phyloP scores from a whole-genome alignment of 1,140 invertebrate species.

The Heterodera carotae region DNA sequence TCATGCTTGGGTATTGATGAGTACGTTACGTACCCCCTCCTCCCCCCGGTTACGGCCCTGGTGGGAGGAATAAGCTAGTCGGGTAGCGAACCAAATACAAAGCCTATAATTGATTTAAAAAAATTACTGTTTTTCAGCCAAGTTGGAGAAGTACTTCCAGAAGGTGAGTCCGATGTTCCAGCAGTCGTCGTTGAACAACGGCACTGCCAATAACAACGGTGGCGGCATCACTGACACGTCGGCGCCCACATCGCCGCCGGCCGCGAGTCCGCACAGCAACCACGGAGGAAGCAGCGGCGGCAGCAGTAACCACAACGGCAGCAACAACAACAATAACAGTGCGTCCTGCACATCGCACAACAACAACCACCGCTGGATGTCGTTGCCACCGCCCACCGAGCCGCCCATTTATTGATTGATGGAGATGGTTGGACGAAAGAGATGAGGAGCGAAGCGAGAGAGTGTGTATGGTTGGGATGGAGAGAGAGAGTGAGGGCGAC shows the following conservation, averaged over 20 bases:
- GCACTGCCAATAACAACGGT: background rate
- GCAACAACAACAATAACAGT: background rate
- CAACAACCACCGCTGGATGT: background rate
- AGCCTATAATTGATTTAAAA: too few species aligned
- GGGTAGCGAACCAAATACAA: too few species aligned
- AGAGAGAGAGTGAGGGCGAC: too few species aligned
- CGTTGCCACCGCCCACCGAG: background rate
- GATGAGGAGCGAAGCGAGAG: background rate
- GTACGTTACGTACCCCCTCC: too few species aligned
- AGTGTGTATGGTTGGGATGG: background rate
- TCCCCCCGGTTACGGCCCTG: too few species aligned
- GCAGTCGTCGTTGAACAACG: background rate
- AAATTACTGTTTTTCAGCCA: slow-evolving; percentile 50
- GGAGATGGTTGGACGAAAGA: background rate
- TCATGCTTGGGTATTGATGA: too few species aligned
- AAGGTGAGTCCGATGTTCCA: slow-evolving; percentile 46
- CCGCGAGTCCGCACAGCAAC: background rate
- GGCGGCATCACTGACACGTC: background rate
- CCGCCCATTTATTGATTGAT: slow-evolving; percentile 11
- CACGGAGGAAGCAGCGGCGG: too few species aligned
- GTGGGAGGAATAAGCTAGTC: too few species aligned
- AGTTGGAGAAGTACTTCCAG: slow-evolving; percentile 65
- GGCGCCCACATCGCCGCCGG: background rate
- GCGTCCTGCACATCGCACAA: background rate
- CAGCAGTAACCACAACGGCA: background rate